Conservation (phyloP, 2,888 invertebrate genomes). For the Microctonus hyperodae region DNA sequence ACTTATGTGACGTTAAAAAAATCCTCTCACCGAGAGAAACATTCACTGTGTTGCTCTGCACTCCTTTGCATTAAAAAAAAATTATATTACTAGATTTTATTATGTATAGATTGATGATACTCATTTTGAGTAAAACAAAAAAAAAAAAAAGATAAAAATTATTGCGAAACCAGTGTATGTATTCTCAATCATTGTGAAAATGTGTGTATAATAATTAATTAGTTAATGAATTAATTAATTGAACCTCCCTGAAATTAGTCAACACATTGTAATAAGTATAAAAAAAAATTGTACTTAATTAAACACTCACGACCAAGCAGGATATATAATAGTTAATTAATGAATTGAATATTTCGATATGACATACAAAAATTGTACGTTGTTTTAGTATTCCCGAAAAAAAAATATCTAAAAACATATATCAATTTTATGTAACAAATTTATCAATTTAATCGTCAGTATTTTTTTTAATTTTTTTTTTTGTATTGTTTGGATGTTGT, state of each 20-base stretch:
- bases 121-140: not conserved
- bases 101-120: not conserved
- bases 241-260: not conserved
- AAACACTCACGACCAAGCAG: conserved; percentile 32
- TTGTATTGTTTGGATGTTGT: conserved; percentile 12
- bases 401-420: not conserved
- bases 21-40: not conserved
- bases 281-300: conserved; percentile 11
- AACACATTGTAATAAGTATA: not conserved
- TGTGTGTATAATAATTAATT: not conserved
- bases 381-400: not conserved
- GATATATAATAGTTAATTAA: conserved; percentile 27
- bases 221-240: conserved; percentile 1
- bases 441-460: not conserved
- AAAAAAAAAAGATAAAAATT: not conserved
- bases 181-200: not conserved
- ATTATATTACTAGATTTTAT: not conserved
- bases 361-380: not conserved
- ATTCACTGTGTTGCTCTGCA: conserved; percentile 12
- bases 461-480: conserved; percentile 13
- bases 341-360: not conserved
- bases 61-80: not conserved
- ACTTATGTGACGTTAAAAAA: not conserved
- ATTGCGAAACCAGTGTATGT: not conserved
- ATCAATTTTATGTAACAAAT: conserved; percentile 11